A percentile compares a stretch with the other conserved stretches of the same genome.
Evolutionary conservation across 2,113 vertebrate genomes (phyloP).

Genomic region (Sinocyclocheilus maitianheensis): DNA sequence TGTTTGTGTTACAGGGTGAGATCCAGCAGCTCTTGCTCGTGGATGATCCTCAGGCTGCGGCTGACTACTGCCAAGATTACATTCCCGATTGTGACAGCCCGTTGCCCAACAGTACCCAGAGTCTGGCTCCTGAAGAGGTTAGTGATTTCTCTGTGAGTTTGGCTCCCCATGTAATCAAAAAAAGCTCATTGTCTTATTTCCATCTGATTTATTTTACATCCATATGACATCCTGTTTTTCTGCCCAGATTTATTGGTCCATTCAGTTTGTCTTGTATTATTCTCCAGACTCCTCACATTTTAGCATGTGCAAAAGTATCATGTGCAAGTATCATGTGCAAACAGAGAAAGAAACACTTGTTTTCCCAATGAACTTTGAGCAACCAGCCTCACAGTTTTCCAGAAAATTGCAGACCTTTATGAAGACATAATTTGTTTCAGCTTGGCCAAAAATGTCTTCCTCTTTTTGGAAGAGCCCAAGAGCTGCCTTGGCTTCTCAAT

Average conservation of each 20-base stretch:
- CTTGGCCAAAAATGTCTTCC: neutral
- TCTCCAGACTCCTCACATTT: neutral
- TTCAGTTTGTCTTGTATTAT: neutral
- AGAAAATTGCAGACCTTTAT: neutral
- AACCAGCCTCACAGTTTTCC: neutral
- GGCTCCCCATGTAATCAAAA: neutral
- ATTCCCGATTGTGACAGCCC: slow-evolving; percentile 81
- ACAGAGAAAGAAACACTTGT: slow-evolving; percentile 6
- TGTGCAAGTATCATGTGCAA: neutral
- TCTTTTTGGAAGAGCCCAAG: neutral
- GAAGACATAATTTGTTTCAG: slow-evolving; percentile 13
- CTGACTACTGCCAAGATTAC: slow-evolving; percentile 79
- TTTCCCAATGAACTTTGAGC: slow-evolving; percentile 3
- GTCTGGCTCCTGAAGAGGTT: slow-evolving; percentile 68
- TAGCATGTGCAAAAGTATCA: neutral
- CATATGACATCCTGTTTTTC: neutral
- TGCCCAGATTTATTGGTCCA: neutral
- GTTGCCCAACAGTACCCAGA: slow-evolving; percentile 68
- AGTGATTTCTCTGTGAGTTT: slow-evolving; percentile 48
- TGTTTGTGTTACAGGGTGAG: slow-evolving; percentile 77
- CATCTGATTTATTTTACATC: neutral
- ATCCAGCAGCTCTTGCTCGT: slow-evolving; percentile 87
- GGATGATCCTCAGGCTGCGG: slow-evolving; percentile 78
- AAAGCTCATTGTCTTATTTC: neutral
- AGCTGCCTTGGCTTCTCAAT: slow-evolving; percentile 36